Conservation (phyloP, 1,140 invertebrate genomes). For the Medauroidea extradentata region DNA sequence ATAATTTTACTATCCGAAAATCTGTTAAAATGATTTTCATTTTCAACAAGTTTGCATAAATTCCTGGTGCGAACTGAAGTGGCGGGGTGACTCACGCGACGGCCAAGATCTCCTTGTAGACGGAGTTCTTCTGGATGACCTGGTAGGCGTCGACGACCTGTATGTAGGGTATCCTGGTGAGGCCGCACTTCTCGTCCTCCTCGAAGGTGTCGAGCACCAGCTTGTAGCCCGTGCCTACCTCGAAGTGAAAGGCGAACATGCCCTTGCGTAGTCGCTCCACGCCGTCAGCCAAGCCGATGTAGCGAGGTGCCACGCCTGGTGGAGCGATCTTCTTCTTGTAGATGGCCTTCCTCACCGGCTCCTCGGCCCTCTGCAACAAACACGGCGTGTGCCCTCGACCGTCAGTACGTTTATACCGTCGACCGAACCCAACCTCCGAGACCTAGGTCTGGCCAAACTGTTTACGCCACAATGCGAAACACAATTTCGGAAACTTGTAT, state of each 20-base stretch:
- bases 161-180: slow-evolving; percentile 40
- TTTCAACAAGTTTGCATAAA: no score
- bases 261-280: slow-evolving; percentile 51
- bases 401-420: no score
- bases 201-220: slow-evolving; percentile 57
- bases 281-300: slow-evolving; percentile 54
- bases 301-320: slow-evolving; percentile 44
- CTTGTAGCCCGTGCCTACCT: slow-evolving; percentile 44
- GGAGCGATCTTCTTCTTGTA: slow-evolving; percentile 56
- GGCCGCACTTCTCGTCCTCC: slow-evolving; percentile 61
- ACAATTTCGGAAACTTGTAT: no score
- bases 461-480: no score
- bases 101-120: slow-evolving; percentile 53
- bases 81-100: slow-evolving; percentile 2
- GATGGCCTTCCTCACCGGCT: slow-evolving; percentile 53
- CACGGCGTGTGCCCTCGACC: no score
- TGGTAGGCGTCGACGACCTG: slow-evolving; percentile 2
- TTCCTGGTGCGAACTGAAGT: no score
- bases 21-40: no score
- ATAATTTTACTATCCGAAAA: no score
- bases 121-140: slow-evolving; percentile 50
- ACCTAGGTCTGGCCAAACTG: no score
- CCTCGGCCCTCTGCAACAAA: slow-evolving; percentile 49
- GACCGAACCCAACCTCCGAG: no score
- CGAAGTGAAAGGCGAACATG: slow-evolving; percentile 56